Conservation (phyloP, 2,888 invertebrate species). For the Salticus scenicus region DNA sequence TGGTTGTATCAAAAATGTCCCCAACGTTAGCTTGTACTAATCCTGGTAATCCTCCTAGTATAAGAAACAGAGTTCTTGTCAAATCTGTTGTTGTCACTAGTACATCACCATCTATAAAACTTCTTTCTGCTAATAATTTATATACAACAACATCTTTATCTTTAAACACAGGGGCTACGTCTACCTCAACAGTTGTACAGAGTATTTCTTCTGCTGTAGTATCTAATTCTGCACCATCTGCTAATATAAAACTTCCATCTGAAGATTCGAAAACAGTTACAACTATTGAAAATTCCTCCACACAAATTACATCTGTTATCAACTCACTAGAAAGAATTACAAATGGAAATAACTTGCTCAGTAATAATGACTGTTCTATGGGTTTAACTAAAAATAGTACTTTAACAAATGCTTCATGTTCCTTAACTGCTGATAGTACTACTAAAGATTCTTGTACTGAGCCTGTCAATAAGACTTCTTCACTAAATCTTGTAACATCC, state of each 20-base stretch:
- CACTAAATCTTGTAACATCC: conserved; percentile 6
- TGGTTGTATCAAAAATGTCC: conserved; percentile 73
- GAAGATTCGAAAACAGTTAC: conserved; percentile 33
- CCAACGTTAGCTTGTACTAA: conserved; percentile 69
- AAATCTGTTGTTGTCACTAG: conserved; percentile 73
- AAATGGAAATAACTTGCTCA: not conserved
- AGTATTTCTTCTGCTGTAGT: conserved; percentile 36
- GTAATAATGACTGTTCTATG: not conserved
- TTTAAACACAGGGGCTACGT: conserved; percentile 25
- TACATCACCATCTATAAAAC: conserved; percentile 68
- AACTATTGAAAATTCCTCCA: conserved; percentile 32
- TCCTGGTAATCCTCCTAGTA: conserved; percentile 35
- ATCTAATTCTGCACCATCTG: conserved; percentile 28
- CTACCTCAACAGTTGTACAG: conserved; percentile 55
- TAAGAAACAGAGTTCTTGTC: conserved; percentile 72
- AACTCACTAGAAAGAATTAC: conserved; percentile 20
- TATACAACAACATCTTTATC: conserved; percentile 47
- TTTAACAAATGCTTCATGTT: conserved; percentile 44
- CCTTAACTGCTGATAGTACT: conserved; percentile 60
- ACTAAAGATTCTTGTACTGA: conserved; percentile 44
- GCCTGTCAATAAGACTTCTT: conserved; percentile 25
- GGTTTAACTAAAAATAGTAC: not conserved
- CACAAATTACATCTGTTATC: conserved; percentile 28
- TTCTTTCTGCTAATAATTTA: conserved; percentile 61
- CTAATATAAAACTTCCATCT: conserved; percentile 3